These are phyloP conservation scores for Peromyscus californicus DNA, from an alignment of 2,113 vertebrate species.

Conservation along the genomic window DNA sequence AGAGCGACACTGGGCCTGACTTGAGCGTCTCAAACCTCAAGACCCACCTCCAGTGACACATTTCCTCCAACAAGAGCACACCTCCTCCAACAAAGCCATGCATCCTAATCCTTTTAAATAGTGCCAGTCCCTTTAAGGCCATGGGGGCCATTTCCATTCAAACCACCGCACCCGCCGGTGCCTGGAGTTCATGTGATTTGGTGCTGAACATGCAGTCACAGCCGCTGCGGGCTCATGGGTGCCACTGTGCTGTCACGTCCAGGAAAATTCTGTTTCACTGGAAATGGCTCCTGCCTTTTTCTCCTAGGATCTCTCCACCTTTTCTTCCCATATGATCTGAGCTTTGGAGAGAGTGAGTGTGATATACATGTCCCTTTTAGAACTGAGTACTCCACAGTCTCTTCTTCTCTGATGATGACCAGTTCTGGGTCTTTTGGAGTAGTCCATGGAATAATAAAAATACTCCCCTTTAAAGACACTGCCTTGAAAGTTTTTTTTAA, in stretches of 20 bases:
- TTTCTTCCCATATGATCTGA: background rate
- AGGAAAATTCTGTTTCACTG: background rate
- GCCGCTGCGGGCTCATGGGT: background rate
- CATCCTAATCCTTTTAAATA: background rate
- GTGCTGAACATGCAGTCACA: no score
- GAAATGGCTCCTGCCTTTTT: background rate
- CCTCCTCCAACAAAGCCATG: background rate
- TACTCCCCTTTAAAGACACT: background rate
- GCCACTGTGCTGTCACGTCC: background rate
- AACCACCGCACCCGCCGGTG: background rate
- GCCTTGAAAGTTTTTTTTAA: conserved; percentile 55
- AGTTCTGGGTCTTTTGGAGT: background rate
- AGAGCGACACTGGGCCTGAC: background rate
- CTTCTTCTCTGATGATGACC: background rate
- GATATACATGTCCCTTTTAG: background rate
- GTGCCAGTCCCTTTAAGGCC: background rate
- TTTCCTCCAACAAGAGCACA: background rate
- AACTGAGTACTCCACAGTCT: background rate
- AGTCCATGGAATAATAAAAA: conserved; percentile 10
- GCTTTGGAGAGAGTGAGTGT: no score
- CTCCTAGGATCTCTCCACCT: background rate
- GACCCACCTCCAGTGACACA: background rate
- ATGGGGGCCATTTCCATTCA: background rate
- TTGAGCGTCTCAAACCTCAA: background rate
- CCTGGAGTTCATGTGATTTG: background rate